Conservation (phyloP, 1,140 invertebrate species). For the Asobara japonica region DNA sequence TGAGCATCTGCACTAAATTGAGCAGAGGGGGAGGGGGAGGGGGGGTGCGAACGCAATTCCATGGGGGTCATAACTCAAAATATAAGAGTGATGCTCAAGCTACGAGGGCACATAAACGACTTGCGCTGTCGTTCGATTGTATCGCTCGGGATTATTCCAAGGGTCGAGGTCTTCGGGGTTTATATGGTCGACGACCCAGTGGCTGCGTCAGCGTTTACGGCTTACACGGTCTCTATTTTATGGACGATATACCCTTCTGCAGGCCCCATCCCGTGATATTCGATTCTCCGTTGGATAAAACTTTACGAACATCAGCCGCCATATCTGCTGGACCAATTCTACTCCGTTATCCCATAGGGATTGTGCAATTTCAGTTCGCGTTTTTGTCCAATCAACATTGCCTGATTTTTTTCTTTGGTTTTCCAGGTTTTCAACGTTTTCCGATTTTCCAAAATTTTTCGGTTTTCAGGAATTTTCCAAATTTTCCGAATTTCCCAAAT, state of each 20-base stretch:
- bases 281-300: not conserved
- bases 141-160: not conserved
- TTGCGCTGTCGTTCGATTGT: slow-evolving; percentile 2
- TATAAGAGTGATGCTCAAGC: not conserved
- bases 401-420: too few species aligned
- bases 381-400: too few species aligned
- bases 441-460: too few species aligned
- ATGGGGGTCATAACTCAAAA: not conserved
- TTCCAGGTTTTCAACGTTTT: too few species aligned
- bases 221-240: not conserved
- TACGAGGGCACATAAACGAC: not conserved
- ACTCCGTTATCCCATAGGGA: too few species aligned
- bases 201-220: not conserved
- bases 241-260: not conserved
- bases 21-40: too few species aligned
- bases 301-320: not conserved
- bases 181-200: slow-evolving; percentile 21
- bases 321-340: not conserved
- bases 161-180: slow-evolving; percentile 17
- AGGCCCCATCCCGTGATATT: not conserved
- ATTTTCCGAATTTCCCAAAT: too few species aligned
- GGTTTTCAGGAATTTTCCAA: too few species aligned
- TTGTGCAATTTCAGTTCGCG: too few species aligned
- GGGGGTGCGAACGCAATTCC: not conserved
- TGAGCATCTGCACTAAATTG: too few species aligned